Evolutionary conservation across 2,797 vertebrate species (phyloP).

Genomic region (Pristis pectinata): DNA sequence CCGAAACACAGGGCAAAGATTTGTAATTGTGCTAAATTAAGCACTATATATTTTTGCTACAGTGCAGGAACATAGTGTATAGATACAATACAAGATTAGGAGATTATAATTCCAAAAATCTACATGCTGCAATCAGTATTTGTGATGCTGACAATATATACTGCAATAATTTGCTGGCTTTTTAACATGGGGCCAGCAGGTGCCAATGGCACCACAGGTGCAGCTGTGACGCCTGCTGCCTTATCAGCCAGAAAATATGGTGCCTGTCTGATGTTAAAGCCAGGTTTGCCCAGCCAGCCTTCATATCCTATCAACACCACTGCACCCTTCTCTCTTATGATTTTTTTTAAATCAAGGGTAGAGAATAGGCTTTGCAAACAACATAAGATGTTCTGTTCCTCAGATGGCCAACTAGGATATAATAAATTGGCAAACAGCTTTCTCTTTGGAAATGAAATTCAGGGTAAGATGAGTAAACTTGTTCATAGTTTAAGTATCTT

Average conservation of each 20-base stretch:
- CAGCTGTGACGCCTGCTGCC: neutral
- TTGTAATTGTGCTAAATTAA: neutral
- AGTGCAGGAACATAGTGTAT: neutral
- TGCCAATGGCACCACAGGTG: neutral
- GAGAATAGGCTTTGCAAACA: neutral
- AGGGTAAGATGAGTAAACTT: neutral
- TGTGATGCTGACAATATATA: neutral
- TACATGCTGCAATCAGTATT: neutral
- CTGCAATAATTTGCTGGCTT: neutral
- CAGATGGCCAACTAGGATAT: neutral
- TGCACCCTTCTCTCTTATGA: neutral
- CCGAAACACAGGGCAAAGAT: neutral
- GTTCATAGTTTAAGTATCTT: constrained; percentile 52
- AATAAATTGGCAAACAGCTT: neutral
- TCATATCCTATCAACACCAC: neutral
- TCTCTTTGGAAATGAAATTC: neutral
- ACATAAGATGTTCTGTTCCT: neutral
- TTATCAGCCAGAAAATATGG: neutral
- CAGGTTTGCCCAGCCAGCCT: neutral
- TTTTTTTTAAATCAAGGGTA: neutral
- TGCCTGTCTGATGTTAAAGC: neutral
- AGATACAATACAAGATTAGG: neutral
- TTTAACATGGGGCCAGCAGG: neutral
- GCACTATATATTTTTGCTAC: neutral
- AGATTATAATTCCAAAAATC: neutral